Percentiles rank a stretch among this genome's conserved stretches.
Evolutionary conservation across 2,888 invertebrate genomes (phyloP).

Genomic region (Apocheima hispidaria): DNA sequence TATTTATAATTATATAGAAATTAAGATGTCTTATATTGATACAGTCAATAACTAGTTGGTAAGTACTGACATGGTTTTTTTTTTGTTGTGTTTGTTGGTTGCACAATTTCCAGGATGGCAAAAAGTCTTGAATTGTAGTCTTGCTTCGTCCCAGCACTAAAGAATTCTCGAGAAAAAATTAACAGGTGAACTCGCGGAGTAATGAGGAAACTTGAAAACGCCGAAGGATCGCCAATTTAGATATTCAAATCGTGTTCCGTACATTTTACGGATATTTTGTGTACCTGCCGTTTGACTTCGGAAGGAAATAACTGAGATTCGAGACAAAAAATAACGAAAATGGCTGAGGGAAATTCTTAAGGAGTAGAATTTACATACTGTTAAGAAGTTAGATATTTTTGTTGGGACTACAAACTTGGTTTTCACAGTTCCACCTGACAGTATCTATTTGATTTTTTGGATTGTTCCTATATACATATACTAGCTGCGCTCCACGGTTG

Average conservation of each 20-base stretch:
- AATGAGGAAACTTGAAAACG: constrained; percentile 78
- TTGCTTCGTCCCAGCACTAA: constrained; percentile 36
- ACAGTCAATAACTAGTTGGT: no score
- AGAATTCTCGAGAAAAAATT: constrained; percentile 60
- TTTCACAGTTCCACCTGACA: no score
- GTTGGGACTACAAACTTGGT: no score
- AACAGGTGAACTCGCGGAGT: constrained; percentile 73
- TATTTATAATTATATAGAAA: no score
- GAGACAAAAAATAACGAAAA: constrained; percentile 19
- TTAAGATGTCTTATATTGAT: no score
- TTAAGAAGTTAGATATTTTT: not conserved
- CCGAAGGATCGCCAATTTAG: constrained; percentile 81
- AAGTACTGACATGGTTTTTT: no score
- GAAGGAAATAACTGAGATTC: constrained; percentile 39
- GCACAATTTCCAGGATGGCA: not conserved
- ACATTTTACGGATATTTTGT: constrained; percentile 66
- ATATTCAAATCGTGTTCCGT: constrained; percentile 82
- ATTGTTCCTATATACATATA: no score
- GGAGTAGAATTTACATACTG: not conserved
- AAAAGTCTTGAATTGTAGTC: constrained; percentile 8
- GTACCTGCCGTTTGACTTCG: constrained; percentile 37
- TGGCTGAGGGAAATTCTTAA: constrained; percentile 6
- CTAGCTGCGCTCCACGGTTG: no score
- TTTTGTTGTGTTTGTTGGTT: no score
- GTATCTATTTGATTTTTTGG: no score